Evolutionary conservation across 2,113 vertebrate species (phyloP), one percentile per base, ranked within the genome.

Genomic region (Alethe diademata): DNA sequence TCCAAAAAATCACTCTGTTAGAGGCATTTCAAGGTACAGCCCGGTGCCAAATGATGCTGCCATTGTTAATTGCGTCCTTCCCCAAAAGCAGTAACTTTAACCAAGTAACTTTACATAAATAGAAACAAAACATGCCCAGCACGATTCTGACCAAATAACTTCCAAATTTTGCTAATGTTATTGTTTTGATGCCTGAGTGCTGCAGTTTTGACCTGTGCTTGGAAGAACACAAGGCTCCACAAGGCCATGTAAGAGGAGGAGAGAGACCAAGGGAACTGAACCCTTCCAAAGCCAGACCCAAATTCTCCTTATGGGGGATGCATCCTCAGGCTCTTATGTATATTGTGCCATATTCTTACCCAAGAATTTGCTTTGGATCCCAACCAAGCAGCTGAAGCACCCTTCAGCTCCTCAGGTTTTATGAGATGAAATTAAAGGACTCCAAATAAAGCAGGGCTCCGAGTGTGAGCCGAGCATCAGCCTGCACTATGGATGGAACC

Each of bases 81-180:
- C 31, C 35, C 80, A 57, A 92, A 90, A 69, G 25, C 53, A 85
- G 2, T 65, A 71, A 64, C 29, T 60, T 64, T 53, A 69, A 61
- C 18, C 0, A 0, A 40, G 11, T 58, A 50, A 48, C 45, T 69
- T 71, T 82, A 69, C 11, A 29, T 26, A 71, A 82, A 47, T 28
- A 73, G 11, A 29, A 86, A 69, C 4, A 6, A 62, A 81, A 56
- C 11, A 3, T 19, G 25, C 47, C 33, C 60, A 67, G 80, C 26
- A 88, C 35, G 51, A 35, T 71, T 47, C 78, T 75, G 61, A 96
- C 36, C 48, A 78, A 96, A 47, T 53, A 81, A 64, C 43, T 91
- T 89, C 61, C 83, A 90, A 45, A 58, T 71, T 90, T 92, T 87
- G 23, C 50, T 86, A 48, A 36, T 22, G 29, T 25, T 85, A 19